These are phyloP conservation scores for Periplaneta americana DNA, from an alignment of 1,140 invertebrate genomes.

Conservation along the genomic window DNA sequence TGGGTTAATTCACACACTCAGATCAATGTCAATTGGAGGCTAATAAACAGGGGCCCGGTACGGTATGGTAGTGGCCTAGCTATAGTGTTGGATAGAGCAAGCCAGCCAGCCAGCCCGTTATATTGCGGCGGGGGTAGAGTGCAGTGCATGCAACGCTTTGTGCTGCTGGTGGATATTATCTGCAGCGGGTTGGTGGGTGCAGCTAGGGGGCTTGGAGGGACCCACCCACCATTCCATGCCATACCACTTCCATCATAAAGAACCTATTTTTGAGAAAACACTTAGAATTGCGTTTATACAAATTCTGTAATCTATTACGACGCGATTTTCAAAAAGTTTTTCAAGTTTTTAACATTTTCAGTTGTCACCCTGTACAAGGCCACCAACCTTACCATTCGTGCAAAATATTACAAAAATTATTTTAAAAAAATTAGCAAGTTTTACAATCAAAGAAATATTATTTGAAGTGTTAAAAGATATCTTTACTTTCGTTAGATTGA, in stretches of 20 bases:
- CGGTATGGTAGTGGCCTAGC: background rate
- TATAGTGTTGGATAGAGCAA: background rate
- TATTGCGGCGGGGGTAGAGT: background rate
- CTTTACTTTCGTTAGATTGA: no score
- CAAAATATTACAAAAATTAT: no score
- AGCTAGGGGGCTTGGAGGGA: background rate
- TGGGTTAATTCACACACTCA: constrained; percentile 11
- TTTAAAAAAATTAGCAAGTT: no score
- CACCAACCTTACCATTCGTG: no score
- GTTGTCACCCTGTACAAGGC: no score
- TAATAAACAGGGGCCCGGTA: constrained; percentile 5
- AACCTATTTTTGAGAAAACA: background rate
- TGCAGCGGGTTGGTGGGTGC: background rate
- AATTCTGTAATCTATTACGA: no score
- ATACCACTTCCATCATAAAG: background rate
- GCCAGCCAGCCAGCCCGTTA: background rate
- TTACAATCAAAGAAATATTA: no score
- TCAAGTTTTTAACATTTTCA: no score
- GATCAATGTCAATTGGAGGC: constrained; percentile 12
- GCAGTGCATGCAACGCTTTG: background rate
- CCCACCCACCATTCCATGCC: background rate
- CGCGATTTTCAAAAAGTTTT: background rate
- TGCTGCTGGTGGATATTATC: background rate
- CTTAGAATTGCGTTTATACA: background rate
- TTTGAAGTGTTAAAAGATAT: no score